These are phyloP conservation scores for Smittia sp. DNA, from an alignment of 2,888 invertebrate species.

Conservation along the genomic window DNA sequence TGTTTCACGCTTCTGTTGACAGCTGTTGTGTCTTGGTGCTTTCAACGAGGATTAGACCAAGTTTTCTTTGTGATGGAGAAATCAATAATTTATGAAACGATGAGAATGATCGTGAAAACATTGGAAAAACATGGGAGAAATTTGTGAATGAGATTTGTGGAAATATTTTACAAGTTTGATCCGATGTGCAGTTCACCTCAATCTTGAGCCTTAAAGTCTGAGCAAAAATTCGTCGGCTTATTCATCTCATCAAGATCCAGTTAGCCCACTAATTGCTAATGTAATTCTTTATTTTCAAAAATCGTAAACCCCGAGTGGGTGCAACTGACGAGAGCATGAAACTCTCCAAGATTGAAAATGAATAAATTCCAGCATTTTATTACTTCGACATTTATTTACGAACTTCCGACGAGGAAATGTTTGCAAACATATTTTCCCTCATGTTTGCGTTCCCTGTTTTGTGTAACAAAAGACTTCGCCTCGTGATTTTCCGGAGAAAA, in stretches of 20 bases:
- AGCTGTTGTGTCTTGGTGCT: slow-evolving; percentile 4
- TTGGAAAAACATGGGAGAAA: too few relatives aligned
- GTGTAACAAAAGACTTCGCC: slow-evolving; percentile 1
- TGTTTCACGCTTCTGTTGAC: slow-evolving; percentile 18
- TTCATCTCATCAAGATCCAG: too few relatives aligned
- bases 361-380: slow-evolving; percentile 22
- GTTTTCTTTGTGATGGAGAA: background rate
- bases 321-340: too few relatives aligned
- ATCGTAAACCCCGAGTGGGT: too few relatives aligned
- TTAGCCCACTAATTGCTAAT: too few relatives aligned
- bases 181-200: too few relatives aligned
- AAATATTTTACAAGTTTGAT: too few relatives aligned
- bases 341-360: slow-evolving; percentile 22
- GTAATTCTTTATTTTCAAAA: too few relatives aligned
- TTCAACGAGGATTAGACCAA: background rate
- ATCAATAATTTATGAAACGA: background rate
- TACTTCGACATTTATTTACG: slow-evolving; percentile 3
- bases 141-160: too few relatives aligned
- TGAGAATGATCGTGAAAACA: background rate
- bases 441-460: slow-evolving; percentile 11
- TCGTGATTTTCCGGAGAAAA: background rate
- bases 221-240: too few relatives aligned
- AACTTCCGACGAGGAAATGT: slow-evolving; percentile 13
- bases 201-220: too few relatives aligned
- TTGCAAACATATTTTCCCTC: slow-evolving; percentile 9